These are phyloP conservation scores for Podarcis muralis DNA, from an alignment of 2,113 vertebrate species.

Conservation along the genomic window DNA sequence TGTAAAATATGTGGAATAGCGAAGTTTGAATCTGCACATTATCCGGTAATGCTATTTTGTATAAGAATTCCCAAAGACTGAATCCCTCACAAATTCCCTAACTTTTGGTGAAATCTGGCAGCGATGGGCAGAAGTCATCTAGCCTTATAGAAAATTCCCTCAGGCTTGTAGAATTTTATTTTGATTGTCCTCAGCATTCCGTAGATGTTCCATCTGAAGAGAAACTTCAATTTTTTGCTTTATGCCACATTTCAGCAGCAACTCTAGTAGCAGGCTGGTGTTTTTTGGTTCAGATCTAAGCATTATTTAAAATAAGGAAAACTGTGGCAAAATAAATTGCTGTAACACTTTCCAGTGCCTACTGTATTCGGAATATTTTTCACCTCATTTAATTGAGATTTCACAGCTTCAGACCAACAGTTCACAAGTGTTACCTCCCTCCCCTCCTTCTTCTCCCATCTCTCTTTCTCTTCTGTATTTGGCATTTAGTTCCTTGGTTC, in stretches of 20 bases:
- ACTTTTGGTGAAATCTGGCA: background rate
- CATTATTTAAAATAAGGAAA: constrained; percentile 3
- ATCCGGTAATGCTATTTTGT: background rate
- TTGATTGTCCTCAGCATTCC: background rate
- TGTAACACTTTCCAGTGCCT: background rate
- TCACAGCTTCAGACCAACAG: background rate
- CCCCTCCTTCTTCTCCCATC: background rate
- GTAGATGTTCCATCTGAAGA: background rate
- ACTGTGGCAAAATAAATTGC: background rate
- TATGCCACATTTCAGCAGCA: background rate
- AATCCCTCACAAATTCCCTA: background rate
- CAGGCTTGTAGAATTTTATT: background rate
- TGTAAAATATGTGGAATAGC: background rate
- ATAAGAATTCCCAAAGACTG: background rate
- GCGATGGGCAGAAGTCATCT: background rate
- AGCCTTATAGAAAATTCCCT: background rate
- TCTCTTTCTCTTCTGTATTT: background rate
- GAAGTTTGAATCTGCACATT: background rate
- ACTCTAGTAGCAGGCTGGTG: background rate
- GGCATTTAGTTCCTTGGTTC: background rate
- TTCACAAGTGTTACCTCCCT: background rate
- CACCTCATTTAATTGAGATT: background rate
- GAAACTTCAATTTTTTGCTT: background rate
- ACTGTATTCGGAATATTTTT: constrained; percentile 9
- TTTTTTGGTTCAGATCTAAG: background rate